Evolutionary conservation across 2,113 vertebrate genomes (phyloP), one percentile per base, ranked within the genome.

Genomic region (Galbula dea): DNA sequence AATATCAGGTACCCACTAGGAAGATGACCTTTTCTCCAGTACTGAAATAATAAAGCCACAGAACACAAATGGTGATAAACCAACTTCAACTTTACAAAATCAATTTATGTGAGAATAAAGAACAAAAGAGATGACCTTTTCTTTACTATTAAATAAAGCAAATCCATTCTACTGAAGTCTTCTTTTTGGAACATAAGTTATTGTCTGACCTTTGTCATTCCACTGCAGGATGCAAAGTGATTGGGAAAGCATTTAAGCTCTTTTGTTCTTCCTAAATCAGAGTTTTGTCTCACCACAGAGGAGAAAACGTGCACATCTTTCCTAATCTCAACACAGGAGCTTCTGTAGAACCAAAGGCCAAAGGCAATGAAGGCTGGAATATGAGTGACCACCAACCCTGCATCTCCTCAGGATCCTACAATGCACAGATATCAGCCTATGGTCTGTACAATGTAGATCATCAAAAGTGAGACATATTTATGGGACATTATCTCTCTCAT

Each of bases 41-140:
- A 80, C 51, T 43, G 59, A 83, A 85, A 77, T 86, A 94, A 89
- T 72, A 89, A 86, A 95, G 59, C 67, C 81, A 62, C 2, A 55
- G 63, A 79, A 87, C 73, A 77, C 68, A 93, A 95, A 82, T 2
- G 24, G 71, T 93, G 86, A 77, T 89, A 91, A 96, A 94, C 67
- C 90, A 94, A 91, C 71, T 83, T 73, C 82, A 87, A 55, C 88
- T 91, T 69, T 32, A 88, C 79, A 91, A 93, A 89, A 85, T 71
- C 95, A 69, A 86, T 89, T 94, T 83, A 51, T 43, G 59, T 86
- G 72, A 93, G 37, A 85, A 94, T 79, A 83, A 66, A 86, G 92
- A 94, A 94, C 90, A 95, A 59, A 96, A 91, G 48, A 76, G 43
- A 29, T 88, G 95, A 95, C 95, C 95, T 95, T 96, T 91, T 73